A percentile compares a stretch with the other conserved stretches of the same genome.
These are phyloP conservation scores for Eulimnadia texana DNA, from an alignment of 1,140 invertebrate species.

Conservation along the genomic window DNA sequence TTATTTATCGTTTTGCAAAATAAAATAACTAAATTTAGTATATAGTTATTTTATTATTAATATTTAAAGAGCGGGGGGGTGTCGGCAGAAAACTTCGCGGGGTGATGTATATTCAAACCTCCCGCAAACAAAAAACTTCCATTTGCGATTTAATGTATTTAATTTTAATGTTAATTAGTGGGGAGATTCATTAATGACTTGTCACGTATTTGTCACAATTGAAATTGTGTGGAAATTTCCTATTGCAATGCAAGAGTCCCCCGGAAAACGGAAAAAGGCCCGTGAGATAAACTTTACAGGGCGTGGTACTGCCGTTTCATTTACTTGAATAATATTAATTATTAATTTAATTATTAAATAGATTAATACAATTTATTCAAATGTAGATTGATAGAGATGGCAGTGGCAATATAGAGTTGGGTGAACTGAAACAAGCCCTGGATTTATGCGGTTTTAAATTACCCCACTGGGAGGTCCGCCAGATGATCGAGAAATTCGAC, in stretches of 20 bases:
- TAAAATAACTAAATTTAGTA: too few relatives aligned
- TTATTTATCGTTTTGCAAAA: too few relatives aligned
- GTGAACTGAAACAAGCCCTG: conserved; percentile 77
- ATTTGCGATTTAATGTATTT: background rate
- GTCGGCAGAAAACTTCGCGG: too few relatives aligned
- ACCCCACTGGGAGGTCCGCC: conserved; percentile 78
- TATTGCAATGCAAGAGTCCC: background rate
- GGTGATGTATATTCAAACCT: too few relatives aligned
- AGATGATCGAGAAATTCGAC: conserved; percentile 76
- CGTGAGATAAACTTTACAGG: too few relatives aligned
- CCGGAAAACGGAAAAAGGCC: too few relatives aligned
- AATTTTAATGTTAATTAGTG: background rate
- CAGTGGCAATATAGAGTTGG: conserved; percentile 76
- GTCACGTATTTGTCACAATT: background rate
- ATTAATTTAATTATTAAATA: background rate
- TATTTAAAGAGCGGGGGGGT: too few relatives aligned
- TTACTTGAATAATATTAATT: background rate
- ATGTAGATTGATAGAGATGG: conserved; percentile 80
- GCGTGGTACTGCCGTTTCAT: background rate
- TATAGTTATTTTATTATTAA: too few relatives aligned
- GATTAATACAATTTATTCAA: conserved; percentile 14
- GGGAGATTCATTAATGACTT: background rate
- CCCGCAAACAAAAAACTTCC: too few relatives aligned
- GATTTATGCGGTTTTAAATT: conserved; percentile 82
- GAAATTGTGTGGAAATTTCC: background rate